Percentiles rank a stretch among this genome's conserved stretches.
phyloP scores from a whole-genome alignment of 2,113 vertebrate species.

The Malurus alboscapulatus region DNA sequence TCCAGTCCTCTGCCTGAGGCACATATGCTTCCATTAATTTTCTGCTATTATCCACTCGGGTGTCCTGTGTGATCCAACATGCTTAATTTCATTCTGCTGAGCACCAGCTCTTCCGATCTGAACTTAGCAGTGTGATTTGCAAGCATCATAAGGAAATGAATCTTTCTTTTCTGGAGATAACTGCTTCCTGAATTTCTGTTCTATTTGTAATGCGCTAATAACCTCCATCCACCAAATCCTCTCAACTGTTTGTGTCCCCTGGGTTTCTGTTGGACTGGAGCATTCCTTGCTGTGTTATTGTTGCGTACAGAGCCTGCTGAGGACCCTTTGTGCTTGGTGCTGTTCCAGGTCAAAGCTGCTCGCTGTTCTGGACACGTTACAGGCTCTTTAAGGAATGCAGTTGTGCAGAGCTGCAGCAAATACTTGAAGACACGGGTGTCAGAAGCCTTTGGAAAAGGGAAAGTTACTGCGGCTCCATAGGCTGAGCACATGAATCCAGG shows the following conservation, averaged over 20 bases:
- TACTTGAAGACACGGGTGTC: neutral
- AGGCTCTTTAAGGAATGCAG: neutral
- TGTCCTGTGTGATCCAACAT: conserved; percentile 65
- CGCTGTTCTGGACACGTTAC: fast-evolving
- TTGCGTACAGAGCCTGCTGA: neutral
- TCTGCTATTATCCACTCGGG: conserved; percentile 64
- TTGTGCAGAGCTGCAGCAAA: neutral
- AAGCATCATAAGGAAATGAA: conserved; percentile 55
- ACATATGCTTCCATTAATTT: conserved; percentile 64
- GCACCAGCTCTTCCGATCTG: conserved; percentile 51
- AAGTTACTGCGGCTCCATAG: fast-evolving
- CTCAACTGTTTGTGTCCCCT: neutral
- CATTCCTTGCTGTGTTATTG: neutral
- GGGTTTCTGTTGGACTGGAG: neutral
- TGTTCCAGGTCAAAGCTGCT: neutral
- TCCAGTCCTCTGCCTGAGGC: conserved; percentile 59
- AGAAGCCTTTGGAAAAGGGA: neutral
- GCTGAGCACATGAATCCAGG: neutral
- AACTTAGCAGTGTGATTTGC: conserved; percentile 47
- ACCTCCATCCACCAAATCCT: conserved; percentile 19
- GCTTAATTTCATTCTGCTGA: conserved; percentile 59
- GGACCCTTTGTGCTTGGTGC: neutral
- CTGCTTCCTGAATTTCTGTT: conserved; percentile 63
- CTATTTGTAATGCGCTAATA: conserved; percentile 42
- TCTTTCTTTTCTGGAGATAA: conserved; percentile 63